These are phyloP conservation scores for Eupithecia abbreviata DNA, from an alignment of 2,888 invertebrate species.

Conservation along the genomic window DNA sequence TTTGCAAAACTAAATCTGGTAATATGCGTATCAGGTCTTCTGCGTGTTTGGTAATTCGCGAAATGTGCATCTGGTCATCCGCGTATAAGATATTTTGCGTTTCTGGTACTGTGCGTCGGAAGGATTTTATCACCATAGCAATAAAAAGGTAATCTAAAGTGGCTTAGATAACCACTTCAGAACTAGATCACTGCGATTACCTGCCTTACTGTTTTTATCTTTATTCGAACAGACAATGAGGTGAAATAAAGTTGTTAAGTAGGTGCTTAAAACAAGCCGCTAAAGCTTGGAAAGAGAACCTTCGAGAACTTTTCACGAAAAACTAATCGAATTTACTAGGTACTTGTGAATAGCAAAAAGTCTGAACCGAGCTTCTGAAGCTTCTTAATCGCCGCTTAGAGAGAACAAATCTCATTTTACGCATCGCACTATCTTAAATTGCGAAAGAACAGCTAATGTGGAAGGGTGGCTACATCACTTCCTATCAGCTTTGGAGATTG, in stretches of 20 bases:
- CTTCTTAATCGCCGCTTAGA: slow-evolving; percentile 37
- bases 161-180: not conserved
- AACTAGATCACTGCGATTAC: slow-evolving; percentile 10
- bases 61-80: too few relatives aligned
- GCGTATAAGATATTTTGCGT: too few relatives aligned
- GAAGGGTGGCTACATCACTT: slow-evolving; percentile 13
- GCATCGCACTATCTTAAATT: slow-evolving; percentile 43
- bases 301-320: slow-evolving; percentile 27
- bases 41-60: too few relatives aligned
- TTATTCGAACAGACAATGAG: slow-evolving; percentile 16
- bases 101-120: too few relatives aligned
- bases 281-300: slow-evolving; percentile 22
- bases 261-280: slow-evolving; percentile 28
- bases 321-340: slow-evolving; percentile 35
- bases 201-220: slow-evolving; percentile 15
- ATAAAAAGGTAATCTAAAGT: not conserved
- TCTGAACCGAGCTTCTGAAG: slow-evolving; percentile 29
- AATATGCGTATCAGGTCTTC: too few relatives aligned
- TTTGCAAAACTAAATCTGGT: too few relatives aligned
- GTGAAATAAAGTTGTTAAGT: slow-evolving; percentile 33
- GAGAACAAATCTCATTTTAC: slow-evolving; percentile 42
- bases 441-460: slow-evolving; percentile 24
- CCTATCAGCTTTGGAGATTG: not conserved
- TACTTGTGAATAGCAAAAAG: slow-evolving; percentile 38
- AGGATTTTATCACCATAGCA: not conserved